Percentiles rank a stretch among this genome's conserved stretches.
These are phyloP conservation scores for Catocala sponsa DNA, from an alignment of 2,888 invertebrate species.

Conservation along the genomic window DNA sequence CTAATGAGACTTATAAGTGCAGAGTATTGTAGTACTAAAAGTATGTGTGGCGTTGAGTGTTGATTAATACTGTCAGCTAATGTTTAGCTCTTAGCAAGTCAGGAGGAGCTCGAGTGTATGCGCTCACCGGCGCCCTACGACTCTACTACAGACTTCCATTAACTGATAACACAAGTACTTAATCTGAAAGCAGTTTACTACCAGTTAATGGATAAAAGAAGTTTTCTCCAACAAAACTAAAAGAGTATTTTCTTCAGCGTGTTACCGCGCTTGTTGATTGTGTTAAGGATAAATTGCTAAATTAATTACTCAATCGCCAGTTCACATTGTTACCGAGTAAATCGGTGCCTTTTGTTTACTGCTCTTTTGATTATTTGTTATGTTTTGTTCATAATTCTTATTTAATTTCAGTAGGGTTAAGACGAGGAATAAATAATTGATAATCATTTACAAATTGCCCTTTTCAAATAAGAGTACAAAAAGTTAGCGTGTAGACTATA, in stretches of 20 bases:
- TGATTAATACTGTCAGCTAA: slow-evolving; percentile 44
- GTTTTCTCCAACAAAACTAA: slow-evolving; percentile 40
- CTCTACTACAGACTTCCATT: slow-evolving; percentile 68
- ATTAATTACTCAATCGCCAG: slow-evolving; percentile 5
- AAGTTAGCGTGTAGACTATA: too few relatives aligned
- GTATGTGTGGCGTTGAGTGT: slow-evolving; percentile 13
- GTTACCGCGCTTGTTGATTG: slow-evolving; percentile 15
- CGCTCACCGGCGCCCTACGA: slow-evolving; percentile 32
- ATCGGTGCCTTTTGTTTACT: neutral
- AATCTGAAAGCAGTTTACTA: slow-evolving; percentile 52
- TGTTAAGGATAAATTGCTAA: slow-evolving; percentile 6
- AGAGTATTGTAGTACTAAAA: slow-evolving; percentile 34
- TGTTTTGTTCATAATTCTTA: too few relatives aligned
- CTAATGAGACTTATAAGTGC: slow-evolving; percentile 26
- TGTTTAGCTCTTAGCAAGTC: slow-evolving; percentile 45
- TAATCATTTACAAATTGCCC: too few relatives aligned
- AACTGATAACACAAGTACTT: slow-evolving; percentile 59
- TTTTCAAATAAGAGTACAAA: too few relatives aligned
- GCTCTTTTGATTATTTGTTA: neutral
- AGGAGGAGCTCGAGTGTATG: slow-evolving; percentile 32
- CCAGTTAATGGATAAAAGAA: slow-evolving; percentile 51
- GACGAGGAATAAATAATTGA: too few relatives aligned
- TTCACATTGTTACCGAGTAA: neutral
- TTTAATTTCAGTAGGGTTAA: too few relatives aligned
- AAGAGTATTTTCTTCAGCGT: slow-evolving; percentile 20